Evolutionary conservation across 2,113 vertebrate species (phyloP).

Genomic region (Malurus elegans): DNA sequence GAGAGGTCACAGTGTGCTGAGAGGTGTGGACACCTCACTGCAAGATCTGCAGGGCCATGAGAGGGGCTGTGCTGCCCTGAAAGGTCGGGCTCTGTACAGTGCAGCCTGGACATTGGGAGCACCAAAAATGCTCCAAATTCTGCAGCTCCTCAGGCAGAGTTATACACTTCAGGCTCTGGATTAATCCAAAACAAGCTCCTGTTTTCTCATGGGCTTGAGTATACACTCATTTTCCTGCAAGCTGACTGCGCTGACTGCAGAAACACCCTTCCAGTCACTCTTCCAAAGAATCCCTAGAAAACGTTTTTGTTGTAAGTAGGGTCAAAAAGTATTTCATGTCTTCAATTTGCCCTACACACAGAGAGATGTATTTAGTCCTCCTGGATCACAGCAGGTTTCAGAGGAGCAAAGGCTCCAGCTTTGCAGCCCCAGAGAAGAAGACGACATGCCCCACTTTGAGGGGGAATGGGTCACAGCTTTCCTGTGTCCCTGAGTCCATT

Average conservation of each 20-base stretch:
- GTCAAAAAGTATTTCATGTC: background rate
- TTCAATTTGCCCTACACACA: background rate
- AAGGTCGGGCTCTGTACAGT: background rate
- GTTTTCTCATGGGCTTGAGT: background rate
- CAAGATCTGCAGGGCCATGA: background rate
- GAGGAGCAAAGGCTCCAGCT: background rate
- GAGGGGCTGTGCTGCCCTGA: accelerated
- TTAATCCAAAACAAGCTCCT: background rate
- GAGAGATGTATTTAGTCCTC: background rate
- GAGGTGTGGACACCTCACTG: background rate
- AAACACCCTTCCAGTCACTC: background rate
- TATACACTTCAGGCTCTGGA: background rate
- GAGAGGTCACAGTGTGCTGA: background rate
- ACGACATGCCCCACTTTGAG: background rate
- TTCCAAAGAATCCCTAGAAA: background rate
- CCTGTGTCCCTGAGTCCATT: background rate
- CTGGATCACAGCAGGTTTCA: background rate
- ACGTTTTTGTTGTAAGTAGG: background rate
- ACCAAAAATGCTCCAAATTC: background rate
- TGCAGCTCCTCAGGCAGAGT: background rate
- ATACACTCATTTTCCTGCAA: background rate
- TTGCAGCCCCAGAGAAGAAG: background rate
- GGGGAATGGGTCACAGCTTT: background rate
- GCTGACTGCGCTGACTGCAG: background rate
- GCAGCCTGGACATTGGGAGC: background rate